These are phyloP conservation scores for Dryobota labecula DNA, from an alignment of 2,888 invertebrate species.

Conservation along the genomic window DNA sequence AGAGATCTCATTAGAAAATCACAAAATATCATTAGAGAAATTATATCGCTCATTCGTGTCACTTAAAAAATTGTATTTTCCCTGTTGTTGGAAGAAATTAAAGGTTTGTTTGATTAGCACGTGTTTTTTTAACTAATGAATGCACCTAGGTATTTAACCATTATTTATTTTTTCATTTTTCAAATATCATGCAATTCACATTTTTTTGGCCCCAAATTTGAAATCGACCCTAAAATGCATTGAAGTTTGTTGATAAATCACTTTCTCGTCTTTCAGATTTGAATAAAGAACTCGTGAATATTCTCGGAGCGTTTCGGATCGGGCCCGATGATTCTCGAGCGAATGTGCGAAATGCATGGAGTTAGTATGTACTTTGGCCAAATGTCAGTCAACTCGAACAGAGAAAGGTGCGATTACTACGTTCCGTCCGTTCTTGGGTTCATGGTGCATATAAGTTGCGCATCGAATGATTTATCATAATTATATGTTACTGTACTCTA, in stretches of 20 bases:
- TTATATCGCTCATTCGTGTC: no score
- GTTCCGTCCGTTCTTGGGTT: slow-evolving; percentile 24
- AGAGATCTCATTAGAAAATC: no score
- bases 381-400: slow-evolving; percentile 58
- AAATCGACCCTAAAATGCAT: no score
- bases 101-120: no score
- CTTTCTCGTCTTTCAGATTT: slow-evolving; percentile 81
- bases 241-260: slow-evolving; percentile 71
- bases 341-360: slow-evolving; percentile 54
- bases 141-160: no score
- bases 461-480: slow-evolving; percentile 45
- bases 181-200: no score
- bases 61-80: no score
- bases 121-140: no score
- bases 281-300: slow-evolving; percentile 79
- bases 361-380: slow-evolving; percentile 37
- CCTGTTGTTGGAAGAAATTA: no score
- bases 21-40: no score
- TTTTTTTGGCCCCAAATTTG: no score
- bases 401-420: slow-evolving; percentile 56
- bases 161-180: no score
- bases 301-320: slow-evolving; percentile 72
- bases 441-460: slow-evolving; percentile 23
- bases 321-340: slow-evolving; percentile 66
- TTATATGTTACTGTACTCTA: slow-evolving; percentile 12